Base-by-base conservation (phyloP, 2,113 vertebrate genomes). In the Cephalophus harveyi region DNA sequence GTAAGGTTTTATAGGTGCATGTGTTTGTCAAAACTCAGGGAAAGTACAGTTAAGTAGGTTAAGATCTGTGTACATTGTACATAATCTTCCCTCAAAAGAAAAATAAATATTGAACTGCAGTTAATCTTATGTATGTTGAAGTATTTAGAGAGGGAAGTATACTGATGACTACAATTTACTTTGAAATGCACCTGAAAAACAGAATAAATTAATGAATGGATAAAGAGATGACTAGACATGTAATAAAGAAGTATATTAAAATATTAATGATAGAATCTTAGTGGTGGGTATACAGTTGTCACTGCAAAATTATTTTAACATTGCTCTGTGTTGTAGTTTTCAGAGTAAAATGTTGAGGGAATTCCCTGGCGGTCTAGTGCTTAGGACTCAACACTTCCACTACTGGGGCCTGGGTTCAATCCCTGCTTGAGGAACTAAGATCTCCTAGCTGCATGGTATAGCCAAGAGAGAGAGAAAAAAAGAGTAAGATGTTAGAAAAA, bases 231-330 rank as follows among this genome's bases (percentile, higher is more conserved):
- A 94, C 27, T 17, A 92, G n/a, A 87, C 8, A 91, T 55, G 10
- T 36, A 71, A 85, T 84, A 52, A 92, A 85, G 59, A 87, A 83
- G 14, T 14, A 78, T 36, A 89, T 40, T 74, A 89, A 94, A 96
- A 74, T 71, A n/a, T 88, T 88, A 90, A 91, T 57, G 9, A 17
- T 76, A 91, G 54, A 97, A 50, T 87, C 19, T 83, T 74, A 6
- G 76, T 88, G 12, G n/a, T 86, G 12, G 27, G 4, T 64, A 92
- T 23, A 95, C 4, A 93, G 27, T 40, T 91, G 7, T 89, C 28
- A 97, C 2, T 60, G 10, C 36, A 96, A 97, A 97, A 78, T 88
- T 96, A 33, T 86, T 86, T 97, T 71, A 93, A 52, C 59, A 96
- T 33, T 91, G 54, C 19, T 89, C 30, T 97, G 25, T 60, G 59